A percentile compares a stretch with the other conserved stretches of the same genome.
Evolutionary conservation across 1,140 invertebrate genomes (phyloP).

Genomic region (Drosophila melanica): DNA sequence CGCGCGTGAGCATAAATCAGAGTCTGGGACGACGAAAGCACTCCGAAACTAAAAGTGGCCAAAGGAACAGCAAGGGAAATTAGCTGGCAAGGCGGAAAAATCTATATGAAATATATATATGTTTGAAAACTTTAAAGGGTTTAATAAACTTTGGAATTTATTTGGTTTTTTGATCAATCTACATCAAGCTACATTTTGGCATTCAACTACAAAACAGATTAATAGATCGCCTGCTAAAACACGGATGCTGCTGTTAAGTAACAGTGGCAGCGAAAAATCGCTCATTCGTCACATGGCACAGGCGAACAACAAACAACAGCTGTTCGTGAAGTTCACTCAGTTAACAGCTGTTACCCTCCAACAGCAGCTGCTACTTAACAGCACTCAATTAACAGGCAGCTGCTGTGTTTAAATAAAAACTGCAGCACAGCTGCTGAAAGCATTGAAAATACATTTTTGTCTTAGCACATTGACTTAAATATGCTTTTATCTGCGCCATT

Average conservation of each 20-base stretch:
- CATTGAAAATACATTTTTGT: not conserved
- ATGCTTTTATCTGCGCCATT: constrained; percentile 38
- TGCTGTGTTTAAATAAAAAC: not conserved
- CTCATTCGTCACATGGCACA: constrained; percentile 45
- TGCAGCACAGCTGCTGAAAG: not conserved
- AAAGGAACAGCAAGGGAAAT: not conserved
- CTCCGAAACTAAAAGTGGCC: not conserved
- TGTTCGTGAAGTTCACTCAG: constrained; percentile 45
- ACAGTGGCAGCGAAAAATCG: constrained; percentile 30
- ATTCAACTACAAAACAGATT: not conserved
- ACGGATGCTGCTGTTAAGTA: not conserved
- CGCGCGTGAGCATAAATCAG: constrained; percentile 38
- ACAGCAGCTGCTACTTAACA: constrained; percentile 32
- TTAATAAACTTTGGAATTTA: not conserved
- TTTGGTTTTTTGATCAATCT: not conserved
- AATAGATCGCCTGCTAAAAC: not conserved
- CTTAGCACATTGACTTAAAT: constrained; percentile 58
- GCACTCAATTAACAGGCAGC: constrained; percentile 36
- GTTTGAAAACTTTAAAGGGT: not conserved
- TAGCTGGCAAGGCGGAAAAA: not conserved
- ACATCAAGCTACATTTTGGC: not conserved
- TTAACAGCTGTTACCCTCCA: constrained; percentile 6
- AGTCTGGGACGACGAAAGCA: not conserved
- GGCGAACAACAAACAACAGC: constrained; percentile 63
- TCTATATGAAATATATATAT: not conserved